Evolutionary conservation across 2,113 vertebrate genomes (phyloP), one percentile per base, ranked within the genome.

Genomic region (Trochalopteron elliotii): DNA sequence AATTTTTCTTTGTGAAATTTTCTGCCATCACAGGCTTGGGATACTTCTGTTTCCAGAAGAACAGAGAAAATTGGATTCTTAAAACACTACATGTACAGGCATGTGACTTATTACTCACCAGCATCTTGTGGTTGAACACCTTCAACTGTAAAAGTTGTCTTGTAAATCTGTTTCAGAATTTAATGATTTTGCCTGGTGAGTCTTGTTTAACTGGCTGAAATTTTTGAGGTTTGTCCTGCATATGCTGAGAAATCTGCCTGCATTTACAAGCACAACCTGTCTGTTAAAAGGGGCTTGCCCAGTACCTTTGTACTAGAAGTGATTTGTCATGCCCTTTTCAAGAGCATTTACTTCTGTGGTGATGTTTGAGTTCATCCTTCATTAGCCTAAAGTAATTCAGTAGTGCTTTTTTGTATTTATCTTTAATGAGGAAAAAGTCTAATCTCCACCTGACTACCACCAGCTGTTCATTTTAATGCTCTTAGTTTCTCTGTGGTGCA

Each of bases 151-250:
- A 83, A 67, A 80, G 33, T 74, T 76, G 61, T 87, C 77, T 65
- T 76, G 37, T 76, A 87, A 94, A 57, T 17, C 27, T 39, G 39
- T 76, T 91, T 55, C 78, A 70, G 95, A 83, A 93, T 76, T 8
- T 53, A 42, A 30, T 95, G 44, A 42, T 93, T 76, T 91, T 80
- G 71, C 23, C 59, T 93, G 67, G 79, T 35, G 24, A 94, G 33
- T 86, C 81, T 85, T 61, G 93, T 87, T 90, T 20, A 85, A 90
- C 91, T 88, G 94, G 92, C 67, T 91, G 61, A 70, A 87, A 44
- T 69, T 91, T 71, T 76, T 83, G 93, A 83, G 84, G 71, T 93
- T 93, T 83, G 59, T 35, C 45, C 39, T 77, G 52, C 19, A 12
- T 61, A 35, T 40, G 64, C 83, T 18, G 61, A 30, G 74, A 88